Base-by-base conservation (phyloP, 2,888 invertebrate species). In the Harmothoe impar region DNA sequence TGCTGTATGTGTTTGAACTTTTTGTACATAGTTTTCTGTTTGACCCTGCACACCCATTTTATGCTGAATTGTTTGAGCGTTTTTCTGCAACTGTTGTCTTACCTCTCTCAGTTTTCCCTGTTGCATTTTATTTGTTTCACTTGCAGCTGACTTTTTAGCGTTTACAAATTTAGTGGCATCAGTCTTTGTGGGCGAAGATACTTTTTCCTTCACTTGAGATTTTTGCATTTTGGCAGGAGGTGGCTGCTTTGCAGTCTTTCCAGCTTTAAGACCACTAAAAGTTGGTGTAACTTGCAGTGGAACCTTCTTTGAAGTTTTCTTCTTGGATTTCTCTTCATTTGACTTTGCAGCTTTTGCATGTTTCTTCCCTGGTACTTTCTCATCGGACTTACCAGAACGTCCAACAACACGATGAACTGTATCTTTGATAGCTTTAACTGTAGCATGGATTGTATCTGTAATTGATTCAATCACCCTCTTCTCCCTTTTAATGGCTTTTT, bases 361-460 rank as follows among this genome's bases (percentile, higher is more conserved):
- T 62, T 62, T 86, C 86, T 86, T 86, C n/a, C 43, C 81, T 35
- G n/a, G 3, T 7, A n/a, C 23, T 86, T 86, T 86, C 25, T 31
- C 86, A 20, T 25, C 54, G 7, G 78, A 5, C 20, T 33, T 43
- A 17, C 23, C 84, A 3, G 52, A 25, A 52, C 54, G 17, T 20
- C 54, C 56, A n/a, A 86, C 86, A 54, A 86, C 86, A 29, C 86
- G 25, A 29, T 86, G 86, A 15, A 86, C 86, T 12, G 86, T 86
- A 0, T 86, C 56, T 29, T 86, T 86, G 23, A 86, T 86, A 15
- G 86, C 86, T 17, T 12, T 12, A 12, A 86, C 54, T 10, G 86
- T 86, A 52, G 86, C 86, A 5, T 86, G 86, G 86, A 86, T 86
- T 20, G 52, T 86, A 54, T 86, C 86, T 29, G 52, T 86, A 1